These are phyloP conservation scores for Acipenser transmontanus DNA, from an alignment of 2,797 vertebrate species.

Conservation along the genomic window DNA sequence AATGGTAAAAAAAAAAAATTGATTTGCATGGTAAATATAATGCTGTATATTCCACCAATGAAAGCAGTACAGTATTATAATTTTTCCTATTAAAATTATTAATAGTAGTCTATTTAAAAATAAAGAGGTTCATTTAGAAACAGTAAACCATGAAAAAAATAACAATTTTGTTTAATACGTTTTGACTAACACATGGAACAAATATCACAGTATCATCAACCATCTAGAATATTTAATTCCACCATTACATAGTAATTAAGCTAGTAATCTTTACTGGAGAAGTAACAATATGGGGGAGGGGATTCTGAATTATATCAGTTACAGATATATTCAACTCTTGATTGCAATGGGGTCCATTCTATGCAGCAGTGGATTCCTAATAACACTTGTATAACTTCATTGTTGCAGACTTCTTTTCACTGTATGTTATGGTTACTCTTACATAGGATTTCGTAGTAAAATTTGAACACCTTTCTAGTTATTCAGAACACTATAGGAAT, in stretches of 20 bases:
- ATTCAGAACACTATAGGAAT: no score
- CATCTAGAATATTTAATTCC: neutral
- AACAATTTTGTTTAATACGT: conserved; percentile 29
- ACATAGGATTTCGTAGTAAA: no score
- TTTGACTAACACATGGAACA: conserved; percentile 9
- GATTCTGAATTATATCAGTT: no score
- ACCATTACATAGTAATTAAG: conserved; percentile 28
- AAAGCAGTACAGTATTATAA: conserved; percentile 36
- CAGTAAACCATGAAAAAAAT: conserved; percentile 40
- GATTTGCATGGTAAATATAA: conserved; percentile 51
- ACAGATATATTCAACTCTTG: no score
- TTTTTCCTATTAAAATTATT: conserved; percentile 33
- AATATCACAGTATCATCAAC: neutral
- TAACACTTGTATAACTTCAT: conserved; percentile 22
- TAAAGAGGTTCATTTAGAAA: conserved; percentile 33
- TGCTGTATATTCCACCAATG: conserved; percentile 47
- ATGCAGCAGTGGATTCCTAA: conserved; percentile 22
- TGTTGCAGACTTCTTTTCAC: conserved; percentile 7
- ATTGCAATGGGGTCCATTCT: neutral
- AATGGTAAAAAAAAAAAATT: conserved; percentile 44
- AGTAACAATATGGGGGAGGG: conserved; percentile 30
- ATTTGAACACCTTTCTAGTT: no score
- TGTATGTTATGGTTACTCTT: no score
- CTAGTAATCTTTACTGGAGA: conserved; percentile 35
- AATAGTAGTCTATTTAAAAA: conserved; percentile 26